phyloP scores from a whole-genome alignment of 1,140 invertebrate species.

The Hetaerina americana region DNA sequence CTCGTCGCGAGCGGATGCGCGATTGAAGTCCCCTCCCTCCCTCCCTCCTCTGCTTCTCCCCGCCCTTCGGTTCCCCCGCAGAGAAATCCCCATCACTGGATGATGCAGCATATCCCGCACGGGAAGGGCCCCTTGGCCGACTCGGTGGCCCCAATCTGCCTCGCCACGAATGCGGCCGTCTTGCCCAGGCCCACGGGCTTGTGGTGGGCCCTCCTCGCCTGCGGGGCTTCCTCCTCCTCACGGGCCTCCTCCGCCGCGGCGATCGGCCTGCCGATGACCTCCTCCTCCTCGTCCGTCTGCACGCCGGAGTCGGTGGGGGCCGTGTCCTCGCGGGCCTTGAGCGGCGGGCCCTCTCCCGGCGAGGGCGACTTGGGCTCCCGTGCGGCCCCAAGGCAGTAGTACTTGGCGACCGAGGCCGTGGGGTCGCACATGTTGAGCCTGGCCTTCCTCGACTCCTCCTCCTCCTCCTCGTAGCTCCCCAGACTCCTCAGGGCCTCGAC shows the following conservation, averaged over 20 bases:
- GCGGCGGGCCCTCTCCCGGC: background rate
- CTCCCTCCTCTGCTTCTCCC: too few relatives aligned
- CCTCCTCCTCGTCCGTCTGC: background rate
- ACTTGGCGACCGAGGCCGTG: background rate
- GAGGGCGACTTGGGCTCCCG: background rate
- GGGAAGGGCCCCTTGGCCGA: background rate
- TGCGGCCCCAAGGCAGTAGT: background rate
- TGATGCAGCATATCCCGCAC: background rate
- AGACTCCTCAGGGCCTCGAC: background rate
- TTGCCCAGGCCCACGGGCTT: background rate
- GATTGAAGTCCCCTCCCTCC: background rate
- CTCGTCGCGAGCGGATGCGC: background rate
- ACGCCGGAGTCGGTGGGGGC: background rate
- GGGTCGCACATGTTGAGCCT: background rate
- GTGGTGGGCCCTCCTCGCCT: background rate
- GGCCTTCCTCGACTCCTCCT: background rate
- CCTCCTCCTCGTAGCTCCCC: background rate
- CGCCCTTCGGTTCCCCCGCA: too few relatives aligned
- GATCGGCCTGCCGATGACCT: too few relatives aligned
- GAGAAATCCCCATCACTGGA: too few relatives aligned
- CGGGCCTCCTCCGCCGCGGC: background rate
- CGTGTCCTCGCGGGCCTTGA: background rate
- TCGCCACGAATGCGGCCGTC: background rate
- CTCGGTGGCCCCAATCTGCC: background rate
- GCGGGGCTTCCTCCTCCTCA: background rate